Conservation (phyloP, 2,888 invertebrate genomes). For the Apamea sordens region DNA sequence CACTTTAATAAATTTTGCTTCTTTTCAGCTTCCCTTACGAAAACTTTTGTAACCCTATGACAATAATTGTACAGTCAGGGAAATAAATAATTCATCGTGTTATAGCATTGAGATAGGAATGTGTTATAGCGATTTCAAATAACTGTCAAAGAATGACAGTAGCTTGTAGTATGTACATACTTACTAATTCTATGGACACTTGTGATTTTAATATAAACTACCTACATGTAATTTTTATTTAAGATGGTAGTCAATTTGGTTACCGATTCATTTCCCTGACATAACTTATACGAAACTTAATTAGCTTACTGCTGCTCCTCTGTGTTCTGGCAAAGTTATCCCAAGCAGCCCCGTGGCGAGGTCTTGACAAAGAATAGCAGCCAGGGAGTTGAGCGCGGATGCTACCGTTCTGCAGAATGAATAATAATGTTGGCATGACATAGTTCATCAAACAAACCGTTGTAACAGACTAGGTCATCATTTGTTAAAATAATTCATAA, state of each 20-base stretch:
- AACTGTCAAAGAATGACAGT: background rate
- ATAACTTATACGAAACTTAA: background rate
- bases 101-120: no score
- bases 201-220: background rate
- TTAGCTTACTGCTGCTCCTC: constrained; percentile 93
- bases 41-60: background rate
- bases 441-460: constrained; percentile 1
- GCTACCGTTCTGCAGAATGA: constrained; percentile 95
- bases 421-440: background rate
- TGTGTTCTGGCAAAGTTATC: constrained; percentile 93
- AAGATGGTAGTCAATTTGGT: background rate
- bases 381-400: constrained; percentile 97
- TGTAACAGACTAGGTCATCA: background rate
- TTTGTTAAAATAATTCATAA: background rate
- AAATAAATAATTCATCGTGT: background rate
- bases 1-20: background rate
- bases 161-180: background rate
- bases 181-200: background rate
- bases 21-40: background rate
- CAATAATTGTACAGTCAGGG: background rate
- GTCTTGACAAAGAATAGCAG: constrained; percentile 97
- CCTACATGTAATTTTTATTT: background rate
- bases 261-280: background rate
- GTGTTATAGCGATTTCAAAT: background rate
- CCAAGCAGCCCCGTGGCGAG: constrained; percentile 93